These are phyloP conservation scores for Xerus rutilus DNA, from an alignment of 2,797 vertebrate genomes.

Conservation along the genomic window DNA sequence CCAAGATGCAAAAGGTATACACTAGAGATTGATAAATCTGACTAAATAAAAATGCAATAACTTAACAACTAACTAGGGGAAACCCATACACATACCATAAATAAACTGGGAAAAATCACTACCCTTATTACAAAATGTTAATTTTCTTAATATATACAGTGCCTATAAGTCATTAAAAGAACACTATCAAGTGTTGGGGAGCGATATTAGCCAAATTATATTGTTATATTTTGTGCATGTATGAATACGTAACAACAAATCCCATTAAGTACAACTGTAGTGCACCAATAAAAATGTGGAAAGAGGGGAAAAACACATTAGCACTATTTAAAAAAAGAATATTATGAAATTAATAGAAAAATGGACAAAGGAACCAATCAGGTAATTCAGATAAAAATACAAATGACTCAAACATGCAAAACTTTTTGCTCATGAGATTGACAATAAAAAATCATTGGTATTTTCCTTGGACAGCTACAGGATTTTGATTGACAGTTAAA, in stretches of 20 bases:
- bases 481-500: conserved; percentile 72
- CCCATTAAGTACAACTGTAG: too few species aligned
- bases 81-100: neutral
- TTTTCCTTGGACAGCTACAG: neutral
- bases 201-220: too few species aligned
- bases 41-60: conserved; percentile 3
- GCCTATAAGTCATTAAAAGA: neutral
- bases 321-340: too few species aligned
- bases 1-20: neutral
- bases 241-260: too few species aligned
- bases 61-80: neutral
- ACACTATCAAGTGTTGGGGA: too few species aligned
- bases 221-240: too few species aligned
- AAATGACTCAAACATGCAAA: neutral
- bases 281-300: too few species aligned
- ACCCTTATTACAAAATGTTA: neutral
- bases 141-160: neutral
- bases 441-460: neutral
- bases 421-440: neutral
- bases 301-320: too few species aligned
- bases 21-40: neutral
- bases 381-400: conserved; percentile 1
- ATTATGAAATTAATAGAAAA: conserved; percentile 25
- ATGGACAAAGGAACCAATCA: conserved; percentile 4
- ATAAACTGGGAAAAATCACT: neutral